Conservation (phyloP, 2,888 invertebrate genomes). For the Orthosia gracilis region DNA sequence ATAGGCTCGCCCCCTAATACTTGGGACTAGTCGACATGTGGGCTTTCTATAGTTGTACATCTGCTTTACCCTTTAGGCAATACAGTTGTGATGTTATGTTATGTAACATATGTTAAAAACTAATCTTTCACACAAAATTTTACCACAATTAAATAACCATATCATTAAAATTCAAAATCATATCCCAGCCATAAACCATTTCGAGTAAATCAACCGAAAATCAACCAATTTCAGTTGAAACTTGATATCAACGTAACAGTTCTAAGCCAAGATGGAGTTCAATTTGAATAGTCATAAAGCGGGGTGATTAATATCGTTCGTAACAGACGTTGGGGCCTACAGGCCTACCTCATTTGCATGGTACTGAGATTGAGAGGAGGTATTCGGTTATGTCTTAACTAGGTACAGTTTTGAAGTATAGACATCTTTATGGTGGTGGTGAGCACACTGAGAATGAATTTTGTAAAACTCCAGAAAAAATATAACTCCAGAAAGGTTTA, state of each 20-base stretch:
- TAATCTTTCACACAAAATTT: background rate
- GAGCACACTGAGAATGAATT: background rate
- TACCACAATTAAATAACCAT: background rate
- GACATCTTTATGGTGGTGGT: background rate
- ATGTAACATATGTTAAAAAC: no score
- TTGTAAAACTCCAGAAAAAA: background rate
- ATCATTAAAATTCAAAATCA: constrained; percentile 33
- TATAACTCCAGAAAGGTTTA: no score
- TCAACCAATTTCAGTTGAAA: constrained; percentile 46
- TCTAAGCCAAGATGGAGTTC: constrained; percentile 49
- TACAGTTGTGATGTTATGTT: no score
- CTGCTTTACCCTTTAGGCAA: no score
- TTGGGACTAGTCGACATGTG: no score
- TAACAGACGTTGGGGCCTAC: constrained; percentile 57
- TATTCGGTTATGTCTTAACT: constrained; percentile 11
- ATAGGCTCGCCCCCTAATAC: no score
- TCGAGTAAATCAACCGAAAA: constrained; percentile 43
- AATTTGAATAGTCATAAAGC: constrained; percentile 64
- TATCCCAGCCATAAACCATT: constrained; percentile 13
- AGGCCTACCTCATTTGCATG: constrained; percentile 52
- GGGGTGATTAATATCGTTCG: constrained; percentile 51
- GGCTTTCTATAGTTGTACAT: no score
- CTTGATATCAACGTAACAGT: constrained; percentile 28
- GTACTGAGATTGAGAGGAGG: constrained; percentile 23
- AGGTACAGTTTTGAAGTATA: background rate